Conservation (phyloP, 1,140 invertebrate species). For the Amyelois transitella region DNA sequence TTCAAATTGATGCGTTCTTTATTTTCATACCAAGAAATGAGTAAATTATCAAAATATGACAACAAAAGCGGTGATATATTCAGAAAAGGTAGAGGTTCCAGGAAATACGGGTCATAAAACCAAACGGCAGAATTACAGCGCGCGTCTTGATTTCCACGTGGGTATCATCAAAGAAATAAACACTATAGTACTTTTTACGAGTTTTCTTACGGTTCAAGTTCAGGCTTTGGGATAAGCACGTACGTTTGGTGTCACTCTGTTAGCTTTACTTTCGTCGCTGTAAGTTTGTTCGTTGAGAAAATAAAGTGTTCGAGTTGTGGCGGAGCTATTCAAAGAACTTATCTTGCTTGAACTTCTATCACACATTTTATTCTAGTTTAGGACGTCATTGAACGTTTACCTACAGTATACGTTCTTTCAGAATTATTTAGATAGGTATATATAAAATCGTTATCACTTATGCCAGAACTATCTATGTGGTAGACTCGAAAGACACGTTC, state of each 20-base stretch:
- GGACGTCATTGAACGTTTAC: too few relatives aligned
- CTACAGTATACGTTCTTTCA: too few relatives aligned
- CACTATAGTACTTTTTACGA: neutral
- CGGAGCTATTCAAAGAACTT: neutral
- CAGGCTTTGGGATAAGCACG: neutral
- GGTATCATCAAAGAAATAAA: neutral
- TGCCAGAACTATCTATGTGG: too few relatives aligned
- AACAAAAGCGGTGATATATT: neutral
- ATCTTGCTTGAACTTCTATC: neutral
- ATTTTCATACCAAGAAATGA: neutral
- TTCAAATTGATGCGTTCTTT: too few relatives aligned
- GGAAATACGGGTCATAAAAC: constrained; percentile 4
- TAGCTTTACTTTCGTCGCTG: neutral
- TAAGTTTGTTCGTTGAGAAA: neutral
- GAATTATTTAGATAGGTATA: too few relatives aligned
- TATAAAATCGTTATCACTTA: too few relatives aligned
- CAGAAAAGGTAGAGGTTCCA: neutral
- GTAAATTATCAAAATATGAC: neutral
- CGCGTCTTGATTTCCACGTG: neutral
- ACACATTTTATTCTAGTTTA: neutral
- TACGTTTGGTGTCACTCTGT: neutral
- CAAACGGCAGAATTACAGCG: neutral
- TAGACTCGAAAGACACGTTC: too few relatives aligned
- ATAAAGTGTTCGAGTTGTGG: neutral
- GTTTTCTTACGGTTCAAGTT: neutral